Percentiles rank a stretch among this genome's conserved stretches.
Evolutionary conservation across 53 echinoderm and acorn worm species (phyloP).

Genomic region (Mesocentrotus franciscanus): DNA sequence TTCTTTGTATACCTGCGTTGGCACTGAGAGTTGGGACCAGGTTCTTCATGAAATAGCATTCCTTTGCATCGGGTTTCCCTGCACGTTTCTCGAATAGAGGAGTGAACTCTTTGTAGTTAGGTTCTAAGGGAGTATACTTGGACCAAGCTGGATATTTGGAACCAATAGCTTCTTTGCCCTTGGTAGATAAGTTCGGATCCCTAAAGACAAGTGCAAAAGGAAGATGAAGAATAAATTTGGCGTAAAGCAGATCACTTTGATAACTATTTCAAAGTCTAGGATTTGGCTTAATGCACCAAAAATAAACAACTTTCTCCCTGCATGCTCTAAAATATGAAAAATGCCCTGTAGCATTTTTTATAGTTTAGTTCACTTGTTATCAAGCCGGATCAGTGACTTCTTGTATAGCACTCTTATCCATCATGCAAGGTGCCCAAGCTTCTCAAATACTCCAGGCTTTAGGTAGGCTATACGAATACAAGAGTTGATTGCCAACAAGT

Average conservation of each 20-base stretch:
- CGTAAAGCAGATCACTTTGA: no score
- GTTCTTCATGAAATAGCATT: slow-evolving; percentile 37
- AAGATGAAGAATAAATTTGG: not conserved
- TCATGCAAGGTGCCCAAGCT: no score
- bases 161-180: not conserved
- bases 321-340: no score
- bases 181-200: slow-evolving; percentile 15
- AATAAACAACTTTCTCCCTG: no score
- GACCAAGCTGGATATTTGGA: not conserved
- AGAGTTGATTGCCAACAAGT: not conserved
- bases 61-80: slow-evolving; percentile 1
- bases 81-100: slow-evolving; percentile 8
- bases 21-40: slow-evolving; percentile 4
- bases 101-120: slow-evolving; percentile 11
- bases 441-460: no score
- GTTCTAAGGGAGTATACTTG: not conserved
- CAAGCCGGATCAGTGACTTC: no score
- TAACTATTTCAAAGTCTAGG: no score
- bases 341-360: no score
- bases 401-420: no score
- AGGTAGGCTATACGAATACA: no score
- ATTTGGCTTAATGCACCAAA: no score
- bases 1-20: slow-evolving; percentile 8
- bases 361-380: no score
- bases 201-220: not conserved